These are phyloP conservation scores for Morpho helenor DNA, from an alignment of 2,888 invertebrate genomes.

Conservation along the genomic window DNA sequence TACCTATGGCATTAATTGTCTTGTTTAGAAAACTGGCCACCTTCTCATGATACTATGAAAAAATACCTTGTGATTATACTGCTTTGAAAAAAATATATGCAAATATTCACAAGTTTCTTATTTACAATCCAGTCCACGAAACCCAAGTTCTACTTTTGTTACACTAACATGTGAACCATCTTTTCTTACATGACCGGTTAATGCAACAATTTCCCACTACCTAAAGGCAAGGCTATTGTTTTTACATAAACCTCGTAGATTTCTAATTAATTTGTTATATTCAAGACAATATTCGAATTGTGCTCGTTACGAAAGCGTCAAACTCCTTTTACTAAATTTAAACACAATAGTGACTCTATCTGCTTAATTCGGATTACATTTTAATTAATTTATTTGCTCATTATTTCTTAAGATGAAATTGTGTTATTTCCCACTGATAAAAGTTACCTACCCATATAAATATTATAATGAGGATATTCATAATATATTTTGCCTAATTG, in stretches of 20 bases:
- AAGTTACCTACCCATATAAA: neutral
- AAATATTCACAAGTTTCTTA: too few species aligned
- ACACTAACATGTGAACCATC: slow-evolving; percentile 3
- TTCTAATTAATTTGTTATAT: slow-evolving; percentile 52
- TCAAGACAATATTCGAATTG: slow-evolving; percentile 46
- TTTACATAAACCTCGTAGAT: slow-evolving; percentile 65
- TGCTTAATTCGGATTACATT: slow-evolving; percentile 17
- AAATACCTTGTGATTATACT: neutral
- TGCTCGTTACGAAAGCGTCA: slow-evolving; percentile 27
- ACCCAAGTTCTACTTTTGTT: slow-evolving; percentile 2
- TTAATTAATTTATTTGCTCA: slow-evolving; percentile 17
- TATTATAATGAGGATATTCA: slow-evolving; percentile 11
- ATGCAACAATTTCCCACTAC: slow-evolving; percentile 52
- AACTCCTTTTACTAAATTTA: slow-evolving; percentile 30
- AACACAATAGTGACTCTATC: slow-evolving; percentile 19
- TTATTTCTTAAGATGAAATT: slow-evolving; percentile 1
- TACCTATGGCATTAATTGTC: too few species aligned
- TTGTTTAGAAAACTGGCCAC: too few species aligned
- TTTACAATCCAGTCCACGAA: neutral
- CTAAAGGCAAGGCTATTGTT: slow-evolving; percentile 72
- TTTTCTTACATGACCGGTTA: slow-evolving; percentile 3
- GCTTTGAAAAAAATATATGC: too few species aligned
- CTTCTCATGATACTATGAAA: neutral
- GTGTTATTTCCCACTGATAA: slow-evolving; percentile 6
- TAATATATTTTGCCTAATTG: neutral